phyloP scores from a whole-genome alignment of 2,113 vertebrate genomes.

The Gallinago jamesoni region DNA sequence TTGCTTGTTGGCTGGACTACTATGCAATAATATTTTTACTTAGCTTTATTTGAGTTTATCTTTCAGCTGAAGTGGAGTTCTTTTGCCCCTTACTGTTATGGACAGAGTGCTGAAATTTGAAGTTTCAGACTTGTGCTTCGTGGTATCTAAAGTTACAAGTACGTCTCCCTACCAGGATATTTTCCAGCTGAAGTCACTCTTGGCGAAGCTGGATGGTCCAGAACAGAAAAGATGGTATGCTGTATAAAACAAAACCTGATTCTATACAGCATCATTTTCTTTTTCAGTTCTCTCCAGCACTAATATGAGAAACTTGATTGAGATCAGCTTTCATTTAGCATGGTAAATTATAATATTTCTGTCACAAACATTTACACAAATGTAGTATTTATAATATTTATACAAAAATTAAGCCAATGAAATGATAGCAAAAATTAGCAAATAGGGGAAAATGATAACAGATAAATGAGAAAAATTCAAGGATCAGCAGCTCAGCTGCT shows the following conservation, averaged over 20 bases:
- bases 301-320: not conserved
- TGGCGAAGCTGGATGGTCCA: slow-evolving; percentile 14
- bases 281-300: not conserved
- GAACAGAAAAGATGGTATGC: slow-evolving; percentile 41
- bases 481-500: not conserved
- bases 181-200: slow-evolving; percentile 70
- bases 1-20: not conserved
- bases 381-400: not conserved
- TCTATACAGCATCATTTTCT: not conserved
- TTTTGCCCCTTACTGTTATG: slow-evolving; percentile 8
- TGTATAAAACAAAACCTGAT: not conserved
- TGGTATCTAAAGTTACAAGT: slow-evolving; percentile 36
- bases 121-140: slow-evolving; percentile 9
- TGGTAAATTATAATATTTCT: not conserved
- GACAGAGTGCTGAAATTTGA: slow-evolving; percentile 40
- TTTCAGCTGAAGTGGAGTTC: slow-evolving; percentile 11
- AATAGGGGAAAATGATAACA: not conserved
- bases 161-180: slow-evolving; percentile 4
- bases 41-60: slow-evolving; percentile 14
- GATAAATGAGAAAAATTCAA: not conserved
- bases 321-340: not conserved
- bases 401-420: not conserved
- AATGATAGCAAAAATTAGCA: not conserved
- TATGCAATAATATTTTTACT: slow-evolving; percentile 18
- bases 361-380: not conserved